Percentiles rank a stretch among this genome's conserved stretches.
phyloP scores from a whole-genome alignment of 2,797 vertebrate species.

The Malacoraja senta region DNA sequence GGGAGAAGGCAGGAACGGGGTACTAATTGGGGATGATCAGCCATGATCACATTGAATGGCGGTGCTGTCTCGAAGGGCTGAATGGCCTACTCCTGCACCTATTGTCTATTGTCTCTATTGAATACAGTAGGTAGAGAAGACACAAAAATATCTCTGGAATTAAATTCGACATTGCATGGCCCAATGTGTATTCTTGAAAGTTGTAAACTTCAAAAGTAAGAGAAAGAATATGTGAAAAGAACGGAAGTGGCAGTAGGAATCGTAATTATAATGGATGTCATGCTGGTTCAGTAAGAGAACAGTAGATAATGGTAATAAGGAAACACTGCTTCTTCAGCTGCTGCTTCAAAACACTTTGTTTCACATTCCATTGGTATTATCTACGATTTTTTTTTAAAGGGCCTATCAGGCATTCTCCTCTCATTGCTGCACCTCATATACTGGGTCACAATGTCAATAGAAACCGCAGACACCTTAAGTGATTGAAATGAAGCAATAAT shows the following conservation, averaged over 20 bases:
- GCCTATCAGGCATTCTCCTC: not conserved
- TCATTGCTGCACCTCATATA: not conserved
- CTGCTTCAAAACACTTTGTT: constrained; percentile 11
- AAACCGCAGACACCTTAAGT: not conserved
- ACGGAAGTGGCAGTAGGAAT: not conserved
- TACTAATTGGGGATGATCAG: too few relatives aligned
- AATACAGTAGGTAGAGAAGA: not conserved
- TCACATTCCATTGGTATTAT: not conserved
- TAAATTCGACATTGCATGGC: not conserved
- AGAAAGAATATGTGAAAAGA: not conserved
- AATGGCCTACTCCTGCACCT: too few relatives aligned
- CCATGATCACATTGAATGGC: too few relatives aligned
- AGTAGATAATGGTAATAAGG: not conserved
- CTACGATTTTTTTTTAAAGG: not conserved
- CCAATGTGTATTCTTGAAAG: not conserved
- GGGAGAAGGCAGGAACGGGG: too few relatives aligned
- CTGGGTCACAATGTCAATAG: not conserved
- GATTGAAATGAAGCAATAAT: constrained; percentile 35
- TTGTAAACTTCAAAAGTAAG: not conserved
- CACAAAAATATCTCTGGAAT: not conserved
- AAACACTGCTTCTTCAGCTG: not conserved
- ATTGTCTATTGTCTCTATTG: too few relatives aligned
- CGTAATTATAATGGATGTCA: not conserved
- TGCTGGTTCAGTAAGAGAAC: too few relatives aligned
- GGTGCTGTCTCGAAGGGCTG: too few relatives aligned